Evolutionary conservation across 2,797 vertebrate genomes (phyloP), one percentile per base, ranked within the genome.

Genomic region (Oryzias dopingdopingensis): DNA sequence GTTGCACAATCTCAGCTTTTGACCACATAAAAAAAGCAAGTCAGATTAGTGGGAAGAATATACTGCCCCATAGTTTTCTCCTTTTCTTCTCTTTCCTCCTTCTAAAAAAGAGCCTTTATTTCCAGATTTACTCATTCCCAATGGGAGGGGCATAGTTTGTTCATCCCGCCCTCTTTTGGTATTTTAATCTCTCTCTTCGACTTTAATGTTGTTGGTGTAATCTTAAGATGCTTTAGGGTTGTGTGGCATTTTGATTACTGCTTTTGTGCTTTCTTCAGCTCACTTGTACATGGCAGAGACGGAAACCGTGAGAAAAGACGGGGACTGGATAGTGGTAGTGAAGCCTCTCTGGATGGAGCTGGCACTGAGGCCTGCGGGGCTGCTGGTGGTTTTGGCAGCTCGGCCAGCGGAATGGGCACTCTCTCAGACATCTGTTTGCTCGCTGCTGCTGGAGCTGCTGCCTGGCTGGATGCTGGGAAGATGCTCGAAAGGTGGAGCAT

Each of bases 401-500:
- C 32, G 65, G 81, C 83, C 80, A 79, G 87, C 67, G 66, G 76
- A 89, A 74, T 90, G 88, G 91, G 91, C 90, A 91, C 86, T 85
- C 87, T 89, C 89, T 91, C 92, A 92, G 91, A 92, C 92, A 93
- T 93, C 91, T 92, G 92, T 91, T 92, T 92, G 91, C 90, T 88
- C 82, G 75, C 85, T 89, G 88, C 89, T 90, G 90, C 88, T 86
- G 90, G 83, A 87, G 75, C 81, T 84, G 78, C 80, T 84, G 88
- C 81, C 80, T 85, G 80, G 78, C 62, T 70, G 62, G 72, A 52
- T 18, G 42, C 67, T 2, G 12, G n/a, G 23, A 7, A 57, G 43
- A 57, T 42, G 49, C 15, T 50, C 55, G 50, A 60, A 67, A 76
- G 61, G 62, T 68, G 68, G 77, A 80, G 79, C 79, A 61, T 81